Evolutionary conservation across 2,888 invertebrate species (phyloP), one percentile per base, ranked within the genome.

Genomic region (Trissolcus japonicus): DNA sequence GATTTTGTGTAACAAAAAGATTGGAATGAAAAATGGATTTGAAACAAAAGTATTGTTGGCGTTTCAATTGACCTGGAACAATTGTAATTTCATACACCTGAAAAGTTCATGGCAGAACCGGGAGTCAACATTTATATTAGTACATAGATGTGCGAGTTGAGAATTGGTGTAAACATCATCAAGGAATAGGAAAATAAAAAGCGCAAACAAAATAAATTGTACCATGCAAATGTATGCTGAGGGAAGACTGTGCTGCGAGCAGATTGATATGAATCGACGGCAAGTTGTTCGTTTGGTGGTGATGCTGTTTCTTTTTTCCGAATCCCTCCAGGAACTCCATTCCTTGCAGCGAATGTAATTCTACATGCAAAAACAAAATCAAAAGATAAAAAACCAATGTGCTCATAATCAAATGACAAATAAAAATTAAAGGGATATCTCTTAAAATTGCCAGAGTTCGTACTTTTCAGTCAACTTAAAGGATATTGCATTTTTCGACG

Each of bases 261-360:
- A 87, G 84, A 82, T 87, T 88, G 83, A 87, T 85, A 68, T 84
- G 83, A 80, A 85, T 85, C 67, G 86, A 84, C 66, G 86, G 81
- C 78, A 83, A 68, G 78, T 84, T 82, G 81, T 84, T 85, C 69
- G 79, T 78, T 71, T 83, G 84, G 51, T 82, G 82, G 78, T 85
- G 83, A 57, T 83, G 82, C 40, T 83, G 80, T 82, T 88, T 89
- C 83, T 87, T 89, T 84, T 89, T 89, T 35, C 88, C 88, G 74
- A 89, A 88, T 57, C 88, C 88, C 79, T 89, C 89, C 83, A 89
- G 84, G 83, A 89, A 89, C 86, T 89, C 89, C 89, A 89, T 89
- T 79, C 88, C 88, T 88, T 89, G 89, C 77, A 85, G 84, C 78
- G 87, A 83, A 81, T 88, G 85, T 81, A 86, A 81, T 79, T 88